Conservation (phyloP, 2,888 invertebrate genomes). For the Halocaridina rubra region DNA sequence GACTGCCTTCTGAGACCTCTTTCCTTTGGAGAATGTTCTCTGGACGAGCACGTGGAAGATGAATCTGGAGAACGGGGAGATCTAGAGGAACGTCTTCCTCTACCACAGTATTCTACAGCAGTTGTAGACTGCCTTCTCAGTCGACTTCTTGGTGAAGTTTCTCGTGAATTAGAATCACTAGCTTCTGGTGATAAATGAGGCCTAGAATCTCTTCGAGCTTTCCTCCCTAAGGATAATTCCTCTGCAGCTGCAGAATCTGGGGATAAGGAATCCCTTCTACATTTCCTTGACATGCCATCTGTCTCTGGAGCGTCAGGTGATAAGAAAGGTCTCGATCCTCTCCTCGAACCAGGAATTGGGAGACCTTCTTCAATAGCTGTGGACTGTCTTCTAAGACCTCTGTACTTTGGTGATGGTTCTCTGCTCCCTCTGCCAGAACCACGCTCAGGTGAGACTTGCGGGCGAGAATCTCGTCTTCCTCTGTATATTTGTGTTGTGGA, state of each 20-base stretch:
- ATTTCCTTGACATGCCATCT: constrained; percentile 57
- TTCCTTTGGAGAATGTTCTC: constrained; percentile 82
- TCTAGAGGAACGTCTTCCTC: constrained; percentile 53
- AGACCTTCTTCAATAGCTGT: constrained; percentile 84
- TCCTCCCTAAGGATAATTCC: constrained; percentile 58
- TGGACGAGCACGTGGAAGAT: constrained; percentile 79
- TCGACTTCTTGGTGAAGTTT: constrained; percentile 71
- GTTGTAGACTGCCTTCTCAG: constrained; percentile 84
- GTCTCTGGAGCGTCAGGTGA: constrained; percentile 77
- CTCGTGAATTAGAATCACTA: constrained; percentile 64
- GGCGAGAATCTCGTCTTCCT: constrained; percentile 57
- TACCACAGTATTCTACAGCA: constrained; percentile 71
- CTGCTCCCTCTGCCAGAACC: constrained; percentile 56
- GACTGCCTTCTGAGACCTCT: constrained; percentile 77
- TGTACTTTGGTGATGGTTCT: constrained; percentile 59
- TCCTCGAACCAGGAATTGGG: constrained; percentile 70
- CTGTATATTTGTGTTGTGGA: constrained; percentile 56
- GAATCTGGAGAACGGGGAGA: constrained; percentile 71
- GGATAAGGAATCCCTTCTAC: constrained; percentile 85
- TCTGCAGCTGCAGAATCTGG: constrained; percentile 81
- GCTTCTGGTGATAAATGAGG: constrained; percentile 65
- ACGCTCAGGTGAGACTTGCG: constrained; percentile 62
- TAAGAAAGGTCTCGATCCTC: constrained; percentile 85
- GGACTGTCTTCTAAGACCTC: constrained; percentile 81
- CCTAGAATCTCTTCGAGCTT: constrained; percentile 78